Base-by-base conservation (phyloP, 2,113 vertebrate genomes). In the Corythaixoides concolor region DNA sequence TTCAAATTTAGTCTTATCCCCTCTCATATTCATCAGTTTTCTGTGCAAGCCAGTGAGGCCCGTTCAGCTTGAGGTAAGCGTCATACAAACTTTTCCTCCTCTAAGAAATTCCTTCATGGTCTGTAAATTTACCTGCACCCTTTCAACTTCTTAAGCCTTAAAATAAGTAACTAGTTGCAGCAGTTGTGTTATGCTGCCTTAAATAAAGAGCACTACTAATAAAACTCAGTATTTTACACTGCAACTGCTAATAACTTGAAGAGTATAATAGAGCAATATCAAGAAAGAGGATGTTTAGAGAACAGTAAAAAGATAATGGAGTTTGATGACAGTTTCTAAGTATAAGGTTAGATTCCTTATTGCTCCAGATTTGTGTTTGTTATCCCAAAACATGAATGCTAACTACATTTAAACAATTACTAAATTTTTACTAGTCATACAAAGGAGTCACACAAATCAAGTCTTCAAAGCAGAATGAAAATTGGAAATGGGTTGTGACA, bases 21-120 rank as follows among this genome's bases (percentile, higher is more conserved):
- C 22, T 58, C 13, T 55, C 39, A 88, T 30, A 56, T 41, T 64
- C 32, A 69, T 47, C 47, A 10, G 14, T 67, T 81, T 86, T 66
- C 30, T 27, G 2, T 64, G 22, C 5, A 56, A 67, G 2, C 1
- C 16, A n/a, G 8, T 11, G 8, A 15, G 32, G 49, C 2, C 3
- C 9, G 32, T 50, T 52, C 47, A 64, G 5, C 9, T 53, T 35
- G 47, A 59, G 30, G 30, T 85, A 58, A 66, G 49, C 20, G 5
- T 13, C 60, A 49, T 20, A 35, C 5, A 6, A 2, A 2, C 2
- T 39, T 64, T 59, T 76, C 22, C 11, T 67, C 12, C 32, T 64
- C 22, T 12, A 43, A 70, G 23, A 84, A 56, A 55, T 62, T 50
- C 11, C 11, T 59, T 39, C 15, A 5, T 15, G 33, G 28, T 33